These are phyloP conservation scores for Lophotriccus pileatus DNA, from an alignment of 2,797 vertebrate genomes.

Conservation along the genomic window DNA sequence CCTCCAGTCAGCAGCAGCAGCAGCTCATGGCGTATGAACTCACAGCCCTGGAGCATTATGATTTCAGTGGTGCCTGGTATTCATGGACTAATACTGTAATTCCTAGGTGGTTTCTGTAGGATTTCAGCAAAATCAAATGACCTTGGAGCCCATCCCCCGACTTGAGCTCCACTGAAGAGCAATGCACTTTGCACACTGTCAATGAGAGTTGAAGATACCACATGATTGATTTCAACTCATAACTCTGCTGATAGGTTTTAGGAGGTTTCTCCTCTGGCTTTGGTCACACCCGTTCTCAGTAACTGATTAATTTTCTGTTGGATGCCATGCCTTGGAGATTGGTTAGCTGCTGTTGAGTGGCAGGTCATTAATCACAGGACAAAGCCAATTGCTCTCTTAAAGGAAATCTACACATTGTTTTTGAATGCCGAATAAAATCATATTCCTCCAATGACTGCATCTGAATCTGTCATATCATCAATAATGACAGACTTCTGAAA, in stretches of 20 bases:
- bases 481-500: neutral
- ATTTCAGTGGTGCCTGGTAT: neutral
- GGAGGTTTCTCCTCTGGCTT: neutral
- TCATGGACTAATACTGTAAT: neutral
- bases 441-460: neutral
- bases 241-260: neutral
- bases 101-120: neutral
- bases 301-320: constrained; percentile 40
- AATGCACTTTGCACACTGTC: neutral
- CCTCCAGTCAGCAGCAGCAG: neutral
- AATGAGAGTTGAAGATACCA: neutral
- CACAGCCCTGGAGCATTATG: neutral
- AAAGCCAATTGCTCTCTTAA: constrained; percentile 58
- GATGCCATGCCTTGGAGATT: neutral
- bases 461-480: neutral
- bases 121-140: neutral
- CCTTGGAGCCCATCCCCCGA: neutral
- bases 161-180: neutral
- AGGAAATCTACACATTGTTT: constrained; percentile 33
- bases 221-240: neutral
- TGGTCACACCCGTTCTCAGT: neutral
- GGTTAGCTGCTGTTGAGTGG: constrained; percentile 41
- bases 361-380: constrained; percentile 60
- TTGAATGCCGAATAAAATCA: neutral
- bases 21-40: neutral